Base-by-base conservation (phyloP, 2,888 invertebrate species). In the Meiosimyza decipiens region DNA sequence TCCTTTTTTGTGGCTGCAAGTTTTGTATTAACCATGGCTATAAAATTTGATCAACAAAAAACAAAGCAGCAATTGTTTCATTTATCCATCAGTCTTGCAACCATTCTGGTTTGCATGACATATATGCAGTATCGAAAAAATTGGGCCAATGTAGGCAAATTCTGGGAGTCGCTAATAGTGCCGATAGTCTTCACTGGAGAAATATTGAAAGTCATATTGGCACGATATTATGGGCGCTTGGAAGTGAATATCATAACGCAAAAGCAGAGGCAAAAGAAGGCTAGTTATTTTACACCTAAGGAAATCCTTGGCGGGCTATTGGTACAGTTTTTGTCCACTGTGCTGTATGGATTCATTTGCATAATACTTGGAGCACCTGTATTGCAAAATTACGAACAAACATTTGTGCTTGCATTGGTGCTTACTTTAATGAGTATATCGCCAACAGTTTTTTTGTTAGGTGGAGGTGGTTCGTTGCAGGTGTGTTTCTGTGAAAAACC, bases 291-390 rank as follows among this genome's bases (percentile, higher is more conserved):
- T 18, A 82, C 85, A 55, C 76, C 83, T 12, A 80, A 82, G 9
- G 86, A 87, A 64, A 71, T 86, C 3, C 62, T 82, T 1, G 82
- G 83, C 5, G 85, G 86, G 7, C 73, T 87, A 1, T 73, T 85
- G 1, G 72, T 87, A 65, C 87, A 87, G 67, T 82, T 83, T 65
- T 72, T 86, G 22, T 84, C 84, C 71, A 84, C 83, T 0, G 69
- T 87, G 49, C 77, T 86, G 3, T 88, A 85, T 76, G 84, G 79
- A 3, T 87, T 87, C 57, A 81, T 85, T 15, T 87, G 88, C 74
- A 84, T 87, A 18, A 83, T 87, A 57, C 73, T 87, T 60, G 87
- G 87, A n/a, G 87, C 87, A 7, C 87, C 87, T 11, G 85, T 87
- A n/a, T 76, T 87, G 65, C 82, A 83, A 15, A 84, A 85, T 71